Evolutionary conservation across 2,888 invertebrate species (phyloP).

Genomic region (Drosophila austrosaltans): DNA sequence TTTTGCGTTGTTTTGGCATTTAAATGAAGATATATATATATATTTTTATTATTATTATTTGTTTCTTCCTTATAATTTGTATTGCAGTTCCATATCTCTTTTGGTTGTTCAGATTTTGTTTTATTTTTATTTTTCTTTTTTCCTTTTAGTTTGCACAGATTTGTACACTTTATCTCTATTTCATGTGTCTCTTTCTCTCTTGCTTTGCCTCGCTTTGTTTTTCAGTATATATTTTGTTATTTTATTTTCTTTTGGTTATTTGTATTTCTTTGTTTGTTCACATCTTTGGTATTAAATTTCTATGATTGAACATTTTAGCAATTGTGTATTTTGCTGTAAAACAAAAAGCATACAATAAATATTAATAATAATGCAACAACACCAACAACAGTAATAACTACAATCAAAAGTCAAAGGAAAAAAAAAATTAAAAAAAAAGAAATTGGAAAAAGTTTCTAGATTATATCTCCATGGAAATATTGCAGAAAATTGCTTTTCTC

Average conservation of each 20-base stretch:
- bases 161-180: slow-evolving; percentile 40
- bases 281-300: slow-evolving; percentile 57
- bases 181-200: slow-evolving; percentile 6
- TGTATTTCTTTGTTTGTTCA: slow-evolving; percentile 31
- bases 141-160: slow-evolving; percentile 32
- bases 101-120: slow-evolving; percentile 43
- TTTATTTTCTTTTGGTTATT: slow-evolving; percentile 6
- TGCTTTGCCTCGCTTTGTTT: slow-evolving; percentile 31
- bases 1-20: slow-evolving; percentile 62
- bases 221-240: slow-evolving; percentile 1
- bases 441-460: background rate
- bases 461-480: slow-evolving; percentile 16
- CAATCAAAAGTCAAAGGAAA: background rate
- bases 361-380: slow-evolving; percentile 2
- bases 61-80: slow-evolving; percentile 28
- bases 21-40: slow-evolving; percentile 32
- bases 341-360: slow-evolving; percentile 25
- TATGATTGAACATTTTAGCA: slow-evolving; percentile 60
- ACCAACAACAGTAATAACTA: slow-evolving; percentile 3
- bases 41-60: slow-evolving; percentile 16
- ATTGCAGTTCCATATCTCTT: slow-evolving; percentile 55
- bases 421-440: background rate
- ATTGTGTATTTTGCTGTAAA: slow-evolving; percentile 46
- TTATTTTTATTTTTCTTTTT: slow-evolving; percentile 12
- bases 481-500: slow-evolving; percentile 10